A percentile compares a stretch with the other conserved stretches of the same genome.
These are phyloP conservation scores for Dryomyza anilis DNA, from an alignment of 2,888 invertebrate species.

Conservation along the genomic window DNA sequence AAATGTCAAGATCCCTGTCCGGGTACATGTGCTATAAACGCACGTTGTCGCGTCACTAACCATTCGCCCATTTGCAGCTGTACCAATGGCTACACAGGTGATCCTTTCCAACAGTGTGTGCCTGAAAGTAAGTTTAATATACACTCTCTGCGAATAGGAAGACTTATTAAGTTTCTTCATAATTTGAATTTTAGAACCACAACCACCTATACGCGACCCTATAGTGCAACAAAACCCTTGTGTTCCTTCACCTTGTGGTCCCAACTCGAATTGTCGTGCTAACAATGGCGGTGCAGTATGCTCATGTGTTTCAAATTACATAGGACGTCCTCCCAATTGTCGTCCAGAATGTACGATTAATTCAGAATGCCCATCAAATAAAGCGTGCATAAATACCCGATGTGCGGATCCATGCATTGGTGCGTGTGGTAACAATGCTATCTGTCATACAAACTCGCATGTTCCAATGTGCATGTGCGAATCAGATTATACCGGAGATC, in stretches of 20 bases:
- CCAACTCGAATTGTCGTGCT: constrained; percentile 67
- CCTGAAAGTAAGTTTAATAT: constrained; percentile 58
- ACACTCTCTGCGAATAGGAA: not conserved
- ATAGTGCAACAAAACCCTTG: constrained; percentile 64
- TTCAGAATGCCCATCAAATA: constrained; percentile 63
- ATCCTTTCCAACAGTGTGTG: constrained; percentile 76
- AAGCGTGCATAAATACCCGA: constrained; percentile 64
- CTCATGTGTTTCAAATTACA: constrained; percentile 66
- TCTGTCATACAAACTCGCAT: constrained; percentile 67
- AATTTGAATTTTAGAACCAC: constrained; percentile 45
- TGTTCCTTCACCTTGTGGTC: constrained; percentile 69
- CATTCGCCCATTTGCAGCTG: constrained; percentile 80
- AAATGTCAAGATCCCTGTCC: constrained; percentile 76
- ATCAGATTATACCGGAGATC: constrained; percentile 68
- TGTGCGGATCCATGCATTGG: constrained; percentile 70
- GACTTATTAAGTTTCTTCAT: not conserved
- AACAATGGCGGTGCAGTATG: constrained; percentile 65
- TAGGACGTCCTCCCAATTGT: constrained; percentile 69
- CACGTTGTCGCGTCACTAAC: constrained; percentile 75
- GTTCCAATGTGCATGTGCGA: constrained; percentile 64
- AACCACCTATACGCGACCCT: constrained; percentile 44
- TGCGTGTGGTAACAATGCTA: constrained; percentile 71
- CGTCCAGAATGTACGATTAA: constrained; percentile 70
- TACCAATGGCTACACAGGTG: constrained; percentile 70
- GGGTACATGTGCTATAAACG: constrained; percentile 76